Evolutionary conservation across 2,797 vertebrate species (phyloP).

Genomic region (Hemibagrus guttatus): DNA sequence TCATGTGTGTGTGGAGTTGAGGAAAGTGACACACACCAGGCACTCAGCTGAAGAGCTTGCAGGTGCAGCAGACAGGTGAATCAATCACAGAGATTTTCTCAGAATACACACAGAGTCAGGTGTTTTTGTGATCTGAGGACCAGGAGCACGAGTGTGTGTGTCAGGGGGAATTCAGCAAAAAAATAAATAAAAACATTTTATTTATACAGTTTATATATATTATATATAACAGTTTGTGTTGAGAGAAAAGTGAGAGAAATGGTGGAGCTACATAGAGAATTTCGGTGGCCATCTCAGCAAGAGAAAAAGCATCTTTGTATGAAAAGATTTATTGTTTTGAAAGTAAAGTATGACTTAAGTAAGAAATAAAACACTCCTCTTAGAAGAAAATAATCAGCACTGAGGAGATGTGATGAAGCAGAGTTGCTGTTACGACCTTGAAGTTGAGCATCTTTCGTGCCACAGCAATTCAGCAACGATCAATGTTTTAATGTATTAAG

Average conservation of each 20-base stretch:
- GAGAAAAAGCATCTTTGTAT: not conserved
- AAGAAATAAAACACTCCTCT: not conserved
- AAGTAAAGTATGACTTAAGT: not conserved
- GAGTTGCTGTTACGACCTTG: not conserved
- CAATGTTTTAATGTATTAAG: not conserved
- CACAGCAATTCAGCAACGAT: not conserved
- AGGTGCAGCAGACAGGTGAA: conserved; percentile 48
- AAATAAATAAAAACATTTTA: no score
- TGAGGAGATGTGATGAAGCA: not conserved
- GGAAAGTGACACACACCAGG: conserved; percentile 51
- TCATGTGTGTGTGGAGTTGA: conserved; percentile 8
- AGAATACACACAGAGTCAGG: conserved; percentile 24
- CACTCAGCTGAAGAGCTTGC: conserved; percentile 28
- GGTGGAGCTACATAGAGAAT: not conserved
- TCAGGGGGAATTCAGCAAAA: not conserved
- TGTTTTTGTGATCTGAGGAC: conserved; percentile 37
- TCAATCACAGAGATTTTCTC: conserved; percentile 5
- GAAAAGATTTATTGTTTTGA: not conserved
- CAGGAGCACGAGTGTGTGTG: conserved; percentile 11
- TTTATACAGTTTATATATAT: no score
- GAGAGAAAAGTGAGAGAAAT: not conserved
- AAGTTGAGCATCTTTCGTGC: not conserved
- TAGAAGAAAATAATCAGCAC: not conserved
- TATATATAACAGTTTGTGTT: no score
- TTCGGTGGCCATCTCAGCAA: not conserved